These are phyloP conservation scores for Diarsia dahlii DNA, from an alignment of 2,888 invertebrate species.

Conservation along the genomic window DNA sequence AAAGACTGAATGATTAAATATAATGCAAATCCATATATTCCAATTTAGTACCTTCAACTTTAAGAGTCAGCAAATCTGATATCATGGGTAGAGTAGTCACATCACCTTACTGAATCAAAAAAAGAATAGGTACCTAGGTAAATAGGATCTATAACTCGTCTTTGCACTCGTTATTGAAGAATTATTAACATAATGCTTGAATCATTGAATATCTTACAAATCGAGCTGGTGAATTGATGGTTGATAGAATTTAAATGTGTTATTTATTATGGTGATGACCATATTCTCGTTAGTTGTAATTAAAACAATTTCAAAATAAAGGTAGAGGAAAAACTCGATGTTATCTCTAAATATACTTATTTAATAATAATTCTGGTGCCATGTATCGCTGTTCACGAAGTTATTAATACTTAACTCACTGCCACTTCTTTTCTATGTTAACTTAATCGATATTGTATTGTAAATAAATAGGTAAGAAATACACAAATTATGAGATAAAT, in stretches of 20 bases:
- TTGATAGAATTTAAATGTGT: conserved; percentile 23
- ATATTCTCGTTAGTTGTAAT: conserved; percentile 22
- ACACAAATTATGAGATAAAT: conserved; percentile 59
- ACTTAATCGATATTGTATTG: conserved; percentile 58
- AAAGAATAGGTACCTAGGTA: background rate
- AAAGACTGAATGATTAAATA: conserved; percentile 78
- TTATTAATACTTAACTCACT: conserved; percentile 59
- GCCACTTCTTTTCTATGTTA: conserved; percentile 53
- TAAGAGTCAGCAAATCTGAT: conserved; percentile 14
- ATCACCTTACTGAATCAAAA: background rate
- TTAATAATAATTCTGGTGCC: conserved; percentile 68
- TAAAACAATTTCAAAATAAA: conserved; percentile 28
- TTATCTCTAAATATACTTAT: conserved; percentile 42
- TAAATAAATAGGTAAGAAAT: conserved; percentile 64
- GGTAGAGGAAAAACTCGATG: conserved; percentile 35
- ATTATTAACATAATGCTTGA: conserved; percentile 8
- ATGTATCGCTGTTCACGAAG: conserved; percentile 66
- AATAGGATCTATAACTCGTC: background rate
- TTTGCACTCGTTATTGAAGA: background rate
- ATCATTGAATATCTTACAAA: background rate
- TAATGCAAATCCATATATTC: conserved; percentile 62
- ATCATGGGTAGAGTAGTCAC: conserved; percentile 7
- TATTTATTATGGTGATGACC: conserved; percentile 37
- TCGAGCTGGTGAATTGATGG: conserved; percentile 9
- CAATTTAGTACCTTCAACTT: conserved; percentile 56